These are phyloP conservation scores for Bufotes viridis DNA, from an alignment of 2,797 vertebrate genomes.

Conservation along the genomic window DNA sequence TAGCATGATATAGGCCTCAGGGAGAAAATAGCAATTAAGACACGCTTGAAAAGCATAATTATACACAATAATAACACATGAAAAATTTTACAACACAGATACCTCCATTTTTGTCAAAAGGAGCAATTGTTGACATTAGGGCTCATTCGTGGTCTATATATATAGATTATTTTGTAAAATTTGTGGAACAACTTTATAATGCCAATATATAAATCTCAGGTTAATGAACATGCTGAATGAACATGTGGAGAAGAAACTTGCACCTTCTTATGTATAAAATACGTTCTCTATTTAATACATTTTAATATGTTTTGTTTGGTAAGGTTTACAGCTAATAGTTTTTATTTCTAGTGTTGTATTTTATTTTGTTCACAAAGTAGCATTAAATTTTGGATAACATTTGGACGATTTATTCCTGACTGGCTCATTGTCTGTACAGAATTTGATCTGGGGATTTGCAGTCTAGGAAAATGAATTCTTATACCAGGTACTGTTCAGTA, in stretches of 20 bases:
- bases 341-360: not conserved
- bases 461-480: too few relatives aligned
- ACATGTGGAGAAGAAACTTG: not conserved
- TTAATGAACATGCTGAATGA: conserved; percentile 3
- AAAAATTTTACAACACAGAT: conserved; percentile 11
- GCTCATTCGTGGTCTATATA: not conserved
- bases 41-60: not conserved
- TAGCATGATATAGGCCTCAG: not conserved
- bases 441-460: too few relatives aligned
- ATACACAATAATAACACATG: not conserved
- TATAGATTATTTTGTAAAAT: not conserved
- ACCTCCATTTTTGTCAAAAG: not conserved
- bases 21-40: not conserved
- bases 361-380: not conserved
- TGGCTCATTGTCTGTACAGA: not conserved
- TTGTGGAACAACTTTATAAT: not conserved
- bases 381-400: not conserved
- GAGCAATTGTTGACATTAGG: not conserved
- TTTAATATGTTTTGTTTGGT: conserved; percentile 16
- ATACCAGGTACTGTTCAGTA: too few relatives aligned
- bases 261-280: conserved; percentile 18
- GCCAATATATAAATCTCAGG: conserved; percentile 10
- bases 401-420: not conserved
- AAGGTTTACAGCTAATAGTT: not conserved
- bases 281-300: conserved; percentile 50